Evolutionary conservation across 1,140 invertebrate species (phyloP), one percentile per base, ranked within the genome.

Genomic region (Cotesia vestalis): DNA sequence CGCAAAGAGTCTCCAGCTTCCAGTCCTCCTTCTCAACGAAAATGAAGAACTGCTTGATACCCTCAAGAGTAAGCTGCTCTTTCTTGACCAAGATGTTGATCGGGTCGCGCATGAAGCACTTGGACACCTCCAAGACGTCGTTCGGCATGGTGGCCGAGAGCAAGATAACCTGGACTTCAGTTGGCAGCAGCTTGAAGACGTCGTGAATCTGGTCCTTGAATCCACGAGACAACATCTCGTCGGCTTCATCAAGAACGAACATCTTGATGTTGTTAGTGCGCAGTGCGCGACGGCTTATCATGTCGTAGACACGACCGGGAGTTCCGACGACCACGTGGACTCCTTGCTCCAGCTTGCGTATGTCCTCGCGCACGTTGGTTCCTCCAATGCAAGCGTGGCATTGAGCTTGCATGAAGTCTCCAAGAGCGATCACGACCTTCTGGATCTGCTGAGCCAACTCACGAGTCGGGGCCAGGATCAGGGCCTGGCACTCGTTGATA

Each of bases 161-260:
- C 80, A 99, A 88, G 84, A 99, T 98, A 34, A 99, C 93, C 88
- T 46, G 40, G 4, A 98, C 96, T 86, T 96, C 94, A 68, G 91
- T 81, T 11, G 93, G 93, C 82, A 99, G 89, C 86, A 92, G 92
- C 86, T 94, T 95, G 88, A 99, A 99, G 61, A 99, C 97, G 89
- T 99, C 97, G 85, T 99, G 97, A 84, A 99, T 99, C 88, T 99
- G 98, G 88, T 99, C 98, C 86, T 99, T 99, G 85, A 99, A 99
- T 80, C 98, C 98, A 87, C 97, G 90, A 40, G 97, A 99, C 83
- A 99, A 93, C 98, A 99, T 99, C 89, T 99, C 98, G 88, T 99
- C 98, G 79, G 98, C 98, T 89, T 99, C 98, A 88, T 99, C 98
- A 74, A 99, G 90, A 4, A 99, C 97, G 85, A 99, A 99, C 83